Evolutionary conservation across 2,797 vertebrate genomes (phyloP).

Genomic region (Petrocephalus schoutedeni): DNA sequence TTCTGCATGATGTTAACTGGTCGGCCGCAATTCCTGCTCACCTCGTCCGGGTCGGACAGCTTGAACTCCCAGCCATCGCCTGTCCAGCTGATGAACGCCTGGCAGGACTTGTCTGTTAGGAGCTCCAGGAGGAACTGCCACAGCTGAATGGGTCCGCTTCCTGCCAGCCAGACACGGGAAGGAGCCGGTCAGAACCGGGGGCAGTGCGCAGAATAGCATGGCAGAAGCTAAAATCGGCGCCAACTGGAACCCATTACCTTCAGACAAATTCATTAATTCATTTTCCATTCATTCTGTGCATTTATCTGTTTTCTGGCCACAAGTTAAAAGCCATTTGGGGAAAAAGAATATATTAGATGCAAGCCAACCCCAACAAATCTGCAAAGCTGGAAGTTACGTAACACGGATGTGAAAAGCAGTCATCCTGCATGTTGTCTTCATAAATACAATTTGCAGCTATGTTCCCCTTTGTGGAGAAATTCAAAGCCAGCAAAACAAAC

Average conservation of each 20-base stretch:
- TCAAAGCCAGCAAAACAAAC: background rate
- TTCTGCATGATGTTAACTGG: background rate
- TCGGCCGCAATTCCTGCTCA: conserved; percentile 19
- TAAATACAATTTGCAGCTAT: background rate
- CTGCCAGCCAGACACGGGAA: conserved; percentile 51
- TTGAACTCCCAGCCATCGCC: conserved; percentile 64
- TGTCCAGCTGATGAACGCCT: conserved; percentile 59
- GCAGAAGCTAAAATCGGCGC: background rate
- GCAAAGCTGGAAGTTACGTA: background rate
- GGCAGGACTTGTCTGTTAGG: conserved; percentile 52
- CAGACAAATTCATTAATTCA: background rate
- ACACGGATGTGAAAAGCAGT: background rate
- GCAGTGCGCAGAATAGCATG: background rate
- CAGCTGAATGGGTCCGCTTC: conserved; percentile 84
- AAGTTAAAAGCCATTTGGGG: background rate
- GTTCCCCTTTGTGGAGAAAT: background rate
- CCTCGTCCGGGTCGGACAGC: conserved; percentile 61
- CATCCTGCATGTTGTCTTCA: background rate
- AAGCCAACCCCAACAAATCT: background rate
- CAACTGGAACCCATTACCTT: background rate
- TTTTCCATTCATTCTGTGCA: background rate
- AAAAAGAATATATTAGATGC: background rate
- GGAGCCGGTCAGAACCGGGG: background rate
- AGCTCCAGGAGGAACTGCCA: conserved; percentile 63
- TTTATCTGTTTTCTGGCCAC: background rate